Conservation (phyloP, 2,113 vertebrate species). For the Bungarus multicinctus region DNA sequence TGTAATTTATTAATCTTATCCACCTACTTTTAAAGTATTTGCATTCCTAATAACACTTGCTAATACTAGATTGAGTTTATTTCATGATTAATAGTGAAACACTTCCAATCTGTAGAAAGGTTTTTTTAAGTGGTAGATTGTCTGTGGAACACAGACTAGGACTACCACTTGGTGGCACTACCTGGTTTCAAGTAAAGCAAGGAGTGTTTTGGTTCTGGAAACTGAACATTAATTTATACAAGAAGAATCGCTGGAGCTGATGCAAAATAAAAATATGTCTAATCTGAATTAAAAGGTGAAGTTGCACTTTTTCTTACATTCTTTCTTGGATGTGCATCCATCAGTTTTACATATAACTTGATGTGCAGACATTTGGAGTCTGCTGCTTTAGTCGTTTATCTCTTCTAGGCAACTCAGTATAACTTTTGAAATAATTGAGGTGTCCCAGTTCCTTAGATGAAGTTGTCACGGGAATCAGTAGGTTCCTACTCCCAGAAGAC, state of each 20-base stretch:
- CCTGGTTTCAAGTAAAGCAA: slow-evolving; percentile 60
- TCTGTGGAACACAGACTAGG: slow-evolving; percentile 43
- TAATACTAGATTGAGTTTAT: neutral
- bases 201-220: slow-evolving; percentile 29
- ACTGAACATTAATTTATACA: neutral
- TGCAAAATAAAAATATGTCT: slow-evolving; percentile 19
- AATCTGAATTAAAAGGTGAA: slow-evolving; percentile 13
- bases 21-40: neutral
- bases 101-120: accelerated
- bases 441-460: neutral
- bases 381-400: neutral
- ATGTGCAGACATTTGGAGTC: neutral
- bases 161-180: slow-evolving; percentile 77
- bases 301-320: slow-evolving; percentile 17
- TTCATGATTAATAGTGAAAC: neutral
- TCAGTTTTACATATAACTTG: neutral
- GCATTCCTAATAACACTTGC: neutral
- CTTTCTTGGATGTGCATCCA: neutral
- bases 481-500: neutral
- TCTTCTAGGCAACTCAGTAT: neutral
- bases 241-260: neutral
- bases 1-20: neutral
- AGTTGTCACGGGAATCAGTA: neutral
- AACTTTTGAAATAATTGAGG: neutral
- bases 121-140: neutral